phyloP scores from a whole-genome alignment of 2,888 invertebrate genomes.

The Cephus nigrinus region DNA sequence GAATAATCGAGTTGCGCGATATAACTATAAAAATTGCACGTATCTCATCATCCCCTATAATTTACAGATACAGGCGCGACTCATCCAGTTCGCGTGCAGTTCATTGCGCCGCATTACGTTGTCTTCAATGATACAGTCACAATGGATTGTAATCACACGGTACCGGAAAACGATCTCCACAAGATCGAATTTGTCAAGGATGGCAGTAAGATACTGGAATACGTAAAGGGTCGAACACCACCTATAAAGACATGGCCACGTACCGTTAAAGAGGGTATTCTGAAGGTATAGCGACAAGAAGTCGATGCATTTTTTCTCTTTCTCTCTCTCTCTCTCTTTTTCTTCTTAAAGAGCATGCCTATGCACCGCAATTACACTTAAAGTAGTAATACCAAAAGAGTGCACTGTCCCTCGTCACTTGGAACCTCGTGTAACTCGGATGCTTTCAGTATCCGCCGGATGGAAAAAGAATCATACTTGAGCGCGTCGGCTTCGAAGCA shows the following conservation, averaged over 20 bases:
- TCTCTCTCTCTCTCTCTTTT: slow-evolving; percentile 1
- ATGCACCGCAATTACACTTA: not conserved
- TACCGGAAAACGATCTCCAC: slow-evolving; percentile 78
- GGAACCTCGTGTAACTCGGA: not conserved
- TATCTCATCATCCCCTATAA: not conserved
- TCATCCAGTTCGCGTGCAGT: slow-evolving; percentile 72
- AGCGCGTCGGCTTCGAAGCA: slow-evolving; percentile 80
- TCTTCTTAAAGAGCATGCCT: not conserved
- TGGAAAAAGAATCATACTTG: slow-evolving; percentile 78
- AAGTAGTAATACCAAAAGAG: not conserved
- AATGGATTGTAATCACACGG: slow-evolving; percentile 81
- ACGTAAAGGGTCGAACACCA: slow-evolving; percentile 80
- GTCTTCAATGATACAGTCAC: slow-evolving; percentile 78
- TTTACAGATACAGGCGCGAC: slow-evolving; percentile 40
- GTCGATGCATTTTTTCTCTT: not conserved
- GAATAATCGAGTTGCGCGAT: not conserved
- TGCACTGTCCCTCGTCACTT: not conserved
- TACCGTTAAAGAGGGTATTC: not conserved
- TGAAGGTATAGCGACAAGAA: not conserved
- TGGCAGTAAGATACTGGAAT: slow-evolving; percentile 83
- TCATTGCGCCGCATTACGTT: slow-evolving; percentile 79
- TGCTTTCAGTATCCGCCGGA: slow-evolving; percentile 72
- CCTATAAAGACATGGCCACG: slow-evolving; percentile 69
- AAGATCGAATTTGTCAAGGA: slow-evolving; percentile 82
- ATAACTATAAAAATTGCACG: not conserved